Conservation (phyloP, 2,888 invertebrate species). For the Xanthia icteritia region DNA sequence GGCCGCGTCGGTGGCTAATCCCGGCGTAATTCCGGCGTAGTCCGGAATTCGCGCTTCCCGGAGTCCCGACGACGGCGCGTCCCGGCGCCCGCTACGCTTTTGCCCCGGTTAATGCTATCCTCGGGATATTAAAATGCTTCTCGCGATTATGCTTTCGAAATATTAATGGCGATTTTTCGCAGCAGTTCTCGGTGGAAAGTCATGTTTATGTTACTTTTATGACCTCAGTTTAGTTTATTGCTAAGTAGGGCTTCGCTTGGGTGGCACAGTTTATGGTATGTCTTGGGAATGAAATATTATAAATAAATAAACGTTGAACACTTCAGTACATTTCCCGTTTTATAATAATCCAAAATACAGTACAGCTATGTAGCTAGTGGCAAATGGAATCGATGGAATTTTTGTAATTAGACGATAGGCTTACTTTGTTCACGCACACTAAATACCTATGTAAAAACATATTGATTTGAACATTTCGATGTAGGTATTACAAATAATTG, state of each 20-base stretch:
- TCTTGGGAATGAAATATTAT: conserved; percentile 12
- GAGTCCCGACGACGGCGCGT: conserved; percentile 38
- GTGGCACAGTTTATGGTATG: conserved; percentile 21
- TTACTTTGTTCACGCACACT: too few relatives aligned
- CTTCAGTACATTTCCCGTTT: background rate
- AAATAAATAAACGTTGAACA: background rate
- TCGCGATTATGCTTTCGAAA: conserved; percentile 66
- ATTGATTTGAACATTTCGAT: too few relatives aligned
- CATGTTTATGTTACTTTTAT: conserved; percentile 59
- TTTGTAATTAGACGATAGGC: too few relatives aligned
- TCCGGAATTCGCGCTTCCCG: conserved; percentile 65
- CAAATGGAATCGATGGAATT: too few relatives aligned
- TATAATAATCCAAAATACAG: background rate
- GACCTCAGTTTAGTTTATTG: conserved; percentile 50
- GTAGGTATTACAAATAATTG: too few relatives aligned
- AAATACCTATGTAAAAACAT: too few relatives aligned
- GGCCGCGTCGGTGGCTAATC: conserved; percentile 74
- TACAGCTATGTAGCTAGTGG: background rate
- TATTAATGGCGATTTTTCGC: conserved; percentile 65
- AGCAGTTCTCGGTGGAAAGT: conserved; percentile 56
- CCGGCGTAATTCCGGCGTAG: conserved; percentile 73
- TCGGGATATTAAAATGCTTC: conserved; percentile 69
- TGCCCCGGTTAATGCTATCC: conserved; percentile 65
- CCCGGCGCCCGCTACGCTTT: conserved; percentile 52
- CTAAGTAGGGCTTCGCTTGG: conserved; percentile 12